phyloP scores from a whole-genome alignment of 2,797 vertebrate genomes.

The Cossypha dichroa region DNA sequence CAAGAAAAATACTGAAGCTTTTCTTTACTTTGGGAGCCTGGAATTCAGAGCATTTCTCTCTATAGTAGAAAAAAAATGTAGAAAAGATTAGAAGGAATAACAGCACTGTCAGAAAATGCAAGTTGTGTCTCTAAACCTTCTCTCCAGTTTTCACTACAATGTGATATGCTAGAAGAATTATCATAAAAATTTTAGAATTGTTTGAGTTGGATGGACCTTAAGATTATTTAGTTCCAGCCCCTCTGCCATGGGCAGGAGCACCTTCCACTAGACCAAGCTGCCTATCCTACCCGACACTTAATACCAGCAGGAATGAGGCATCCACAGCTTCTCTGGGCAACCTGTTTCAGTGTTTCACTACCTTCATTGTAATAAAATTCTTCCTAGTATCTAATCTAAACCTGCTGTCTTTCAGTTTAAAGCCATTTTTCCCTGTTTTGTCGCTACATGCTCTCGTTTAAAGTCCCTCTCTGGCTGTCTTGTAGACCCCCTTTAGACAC shows the following conservation, averaged over 20 bases:
- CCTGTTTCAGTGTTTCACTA: neutral
- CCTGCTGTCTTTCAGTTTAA: neutral
- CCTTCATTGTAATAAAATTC: accelerated
- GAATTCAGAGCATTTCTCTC: neutral
- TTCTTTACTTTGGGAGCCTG: neutral
- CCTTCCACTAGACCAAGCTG: neutral
- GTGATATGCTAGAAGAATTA: neutral
- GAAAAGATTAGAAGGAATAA: neutral
- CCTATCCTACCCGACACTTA: neutral
- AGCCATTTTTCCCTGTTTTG: neutral
- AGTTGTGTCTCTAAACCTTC: neutral
- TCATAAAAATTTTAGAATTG: neutral
- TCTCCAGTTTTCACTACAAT: neutral
- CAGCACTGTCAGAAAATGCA: neutral
- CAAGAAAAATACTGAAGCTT: neutral
- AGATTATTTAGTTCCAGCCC: neutral
- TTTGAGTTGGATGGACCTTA: neutral
- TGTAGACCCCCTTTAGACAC: neutral
- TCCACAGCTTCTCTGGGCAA: neutral
- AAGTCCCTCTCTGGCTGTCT: neutral
- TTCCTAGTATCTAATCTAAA: neutral
- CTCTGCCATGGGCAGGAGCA: neutral
- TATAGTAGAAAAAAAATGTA: neutral
- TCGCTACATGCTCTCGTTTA: neutral
- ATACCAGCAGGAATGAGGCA: neutral